These are phyloP conservation scores for Candoia aspera DNA, from an alignment of 2,113 vertebrate species.

Conservation along the genomic window DNA sequence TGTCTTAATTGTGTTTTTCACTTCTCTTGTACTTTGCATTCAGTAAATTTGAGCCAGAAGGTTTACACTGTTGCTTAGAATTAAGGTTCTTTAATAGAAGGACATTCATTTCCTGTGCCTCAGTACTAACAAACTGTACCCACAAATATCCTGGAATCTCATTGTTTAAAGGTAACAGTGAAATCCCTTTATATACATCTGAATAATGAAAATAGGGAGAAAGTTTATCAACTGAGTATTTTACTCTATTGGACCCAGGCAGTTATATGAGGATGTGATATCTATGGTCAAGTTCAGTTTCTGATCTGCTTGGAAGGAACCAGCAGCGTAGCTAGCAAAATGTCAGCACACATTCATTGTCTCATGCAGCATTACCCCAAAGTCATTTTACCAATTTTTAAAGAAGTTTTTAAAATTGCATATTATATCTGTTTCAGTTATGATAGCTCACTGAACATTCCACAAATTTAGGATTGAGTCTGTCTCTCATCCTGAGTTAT, in stretches of 20 bases:
- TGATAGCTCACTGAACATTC: neutral
- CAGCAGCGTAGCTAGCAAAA: neutral
- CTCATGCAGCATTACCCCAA: neutral
- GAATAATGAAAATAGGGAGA: neutral
- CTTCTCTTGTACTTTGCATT: constrained; percentile 8
- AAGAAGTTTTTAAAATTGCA: neutral
- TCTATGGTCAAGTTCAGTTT: neutral
- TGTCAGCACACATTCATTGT: neutral
- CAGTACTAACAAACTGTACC: neutral
- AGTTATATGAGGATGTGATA: neutral
- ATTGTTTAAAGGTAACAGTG: neutral
- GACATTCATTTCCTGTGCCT: constrained; percentile 8
- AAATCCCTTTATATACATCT: neutral
- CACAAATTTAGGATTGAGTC: neutral
- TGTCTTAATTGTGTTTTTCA: neutral
- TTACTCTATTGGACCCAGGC: neutral
- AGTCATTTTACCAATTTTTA: neutral
- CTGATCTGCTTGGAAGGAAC: neutral
- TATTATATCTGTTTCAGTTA: neutral
- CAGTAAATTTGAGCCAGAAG: constrained; percentile 14
- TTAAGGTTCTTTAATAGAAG: neutral
- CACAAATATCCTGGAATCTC: neutral
- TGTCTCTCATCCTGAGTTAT: neutral
- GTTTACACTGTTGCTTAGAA: neutral
- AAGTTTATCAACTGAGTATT: neutral